Evolutionary conservation across 2,888 invertebrate species (phyloP).

Genomic region (Cactoblastis cactorum): DNA sequence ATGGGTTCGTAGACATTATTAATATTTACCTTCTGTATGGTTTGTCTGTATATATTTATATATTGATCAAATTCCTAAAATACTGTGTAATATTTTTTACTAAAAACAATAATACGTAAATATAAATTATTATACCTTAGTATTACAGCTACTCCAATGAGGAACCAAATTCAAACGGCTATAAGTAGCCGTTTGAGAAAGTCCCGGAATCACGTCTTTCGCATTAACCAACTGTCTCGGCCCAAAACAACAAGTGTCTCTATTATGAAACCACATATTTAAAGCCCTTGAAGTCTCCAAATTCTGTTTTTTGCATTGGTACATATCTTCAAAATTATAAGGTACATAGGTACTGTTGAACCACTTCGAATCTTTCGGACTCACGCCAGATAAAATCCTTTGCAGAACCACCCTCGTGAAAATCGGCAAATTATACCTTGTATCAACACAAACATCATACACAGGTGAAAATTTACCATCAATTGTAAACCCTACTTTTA

Average conservation of each 20-base stretch:
- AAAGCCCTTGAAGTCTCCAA: conserved; percentile 24
- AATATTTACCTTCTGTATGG: too few relatives aligned
- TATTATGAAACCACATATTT: conserved; percentile 23
- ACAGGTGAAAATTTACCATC: conserved; percentile 25
- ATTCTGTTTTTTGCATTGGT: conserved; percentile 35
- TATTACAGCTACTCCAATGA: conserved; percentile 50
- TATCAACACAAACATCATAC: conserved; percentile 44
- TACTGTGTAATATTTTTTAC: not conserved
- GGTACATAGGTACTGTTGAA: conserved; percentile 24
- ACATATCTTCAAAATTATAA: conserved; percentile 33
- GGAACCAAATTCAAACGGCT: conserved; percentile 47
- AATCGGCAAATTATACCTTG: conserved; percentile 29
- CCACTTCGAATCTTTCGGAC: conserved; percentile 26
- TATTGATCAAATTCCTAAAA: too few relatives aligned
- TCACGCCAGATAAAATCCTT: conserved; percentile 23
- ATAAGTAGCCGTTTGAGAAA: conserved; percentile 38
- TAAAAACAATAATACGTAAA: not conserved
- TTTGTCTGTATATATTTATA: too few relatives aligned
- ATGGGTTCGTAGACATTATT: too few relatives aligned
- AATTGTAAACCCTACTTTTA: conserved; percentile 34
- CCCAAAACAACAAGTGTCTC: conserved; percentile 41
- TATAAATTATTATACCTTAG: conserved; percentile 29
- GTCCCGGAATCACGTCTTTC: conserved; percentile 41
- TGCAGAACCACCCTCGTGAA: conserved; percentile 32
- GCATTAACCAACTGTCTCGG: conserved; percentile 45